These are phyloP conservation scores for Caerostris extrusa DNA, from an alignment of 1,140 invertebrate species.

Conservation along the genomic window DNA sequence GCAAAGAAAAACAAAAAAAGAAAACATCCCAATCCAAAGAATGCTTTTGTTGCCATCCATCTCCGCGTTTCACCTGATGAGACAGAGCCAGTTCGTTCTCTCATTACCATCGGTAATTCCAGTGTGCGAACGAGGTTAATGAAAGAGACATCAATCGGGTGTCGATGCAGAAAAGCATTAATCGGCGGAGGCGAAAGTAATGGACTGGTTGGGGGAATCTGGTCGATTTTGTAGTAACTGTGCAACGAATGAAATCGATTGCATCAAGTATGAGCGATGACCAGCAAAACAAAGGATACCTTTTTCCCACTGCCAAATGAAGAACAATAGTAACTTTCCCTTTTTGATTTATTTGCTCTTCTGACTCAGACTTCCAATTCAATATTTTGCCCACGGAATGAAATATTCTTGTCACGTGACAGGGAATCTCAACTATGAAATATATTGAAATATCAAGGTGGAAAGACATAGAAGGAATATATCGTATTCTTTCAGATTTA, in stretches of 20 bases:
- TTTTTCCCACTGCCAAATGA: constrained; percentile 5
- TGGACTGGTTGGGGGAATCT: not conserved
- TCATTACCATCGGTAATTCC: constrained; percentile 38
- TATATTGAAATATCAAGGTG: not conserved
- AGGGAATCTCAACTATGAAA: not conserved
- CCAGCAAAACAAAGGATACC: constrained; percentile 33
- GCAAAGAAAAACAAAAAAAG: too few species aligned
- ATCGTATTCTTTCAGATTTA: too few species aligned
- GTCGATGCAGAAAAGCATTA: constrained; percentile 47
- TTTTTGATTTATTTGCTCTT: not conserved
- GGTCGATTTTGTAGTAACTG: not conserved
- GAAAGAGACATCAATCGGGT: constrained; percentile 68
- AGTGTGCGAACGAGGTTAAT: constrained; percentile 51
- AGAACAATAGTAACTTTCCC: constrained; percentile 43
- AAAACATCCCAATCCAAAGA: not conserved
- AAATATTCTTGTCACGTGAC: not conserved
- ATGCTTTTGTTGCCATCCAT: not conserved
- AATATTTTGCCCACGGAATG: not conserved
- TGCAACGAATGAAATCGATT: constrained; percentile 5
- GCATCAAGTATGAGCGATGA: constrained; percentile 9
- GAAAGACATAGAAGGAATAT: not conserved
- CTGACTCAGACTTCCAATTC: not conserved
- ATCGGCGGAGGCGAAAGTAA: not conserved
- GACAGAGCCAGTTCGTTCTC: not conserved
- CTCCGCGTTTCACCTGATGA: constrained; percentile 14